These are phyloP conservation scores for Pteropus rufus DNA, from an alignment of 2,797 vertebrate species.

Conservation along the genomic window DNA sequence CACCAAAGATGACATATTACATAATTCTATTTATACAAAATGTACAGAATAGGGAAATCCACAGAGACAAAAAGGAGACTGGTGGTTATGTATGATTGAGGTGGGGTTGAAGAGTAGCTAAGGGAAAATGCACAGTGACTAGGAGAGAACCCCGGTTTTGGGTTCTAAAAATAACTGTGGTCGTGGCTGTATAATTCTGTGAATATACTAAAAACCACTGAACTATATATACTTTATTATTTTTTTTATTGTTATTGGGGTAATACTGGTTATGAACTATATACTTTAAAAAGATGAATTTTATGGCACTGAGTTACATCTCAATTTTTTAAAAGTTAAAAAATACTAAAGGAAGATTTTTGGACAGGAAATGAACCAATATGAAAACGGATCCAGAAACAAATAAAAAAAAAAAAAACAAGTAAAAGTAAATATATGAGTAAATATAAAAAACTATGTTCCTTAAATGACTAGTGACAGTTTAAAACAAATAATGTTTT, in stretches of 20 bases:
- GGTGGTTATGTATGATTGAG: neutral
- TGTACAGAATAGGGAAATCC: neutral
- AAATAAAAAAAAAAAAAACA: neutral
- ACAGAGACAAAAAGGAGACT: neutral
- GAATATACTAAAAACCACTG: neutral
- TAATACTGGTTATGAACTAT: no score
- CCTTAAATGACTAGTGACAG: neutral
- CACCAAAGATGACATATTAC: neutral
- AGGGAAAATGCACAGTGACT: neutral
- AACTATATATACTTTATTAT: neutral
- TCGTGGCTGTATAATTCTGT: neutral
- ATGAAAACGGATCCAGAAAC: neutral
- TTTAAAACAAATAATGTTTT: neutral
- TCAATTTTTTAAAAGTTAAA: neutral
- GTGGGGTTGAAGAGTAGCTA: neutral
- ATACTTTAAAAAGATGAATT: neutral
- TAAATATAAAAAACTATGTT: neutral
- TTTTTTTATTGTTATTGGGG: neutral
- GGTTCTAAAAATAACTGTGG: neutral
- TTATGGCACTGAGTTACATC: neutral
- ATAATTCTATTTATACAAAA: neutral
- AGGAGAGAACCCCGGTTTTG: neutral
- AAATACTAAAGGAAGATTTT: neutral
- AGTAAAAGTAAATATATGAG: neutral
- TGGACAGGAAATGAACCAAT: neutral